Evolutionary conservation across 2,113 vertebrate genomes (phyloP).

Genomic region (Silurus glanis): DNA sequence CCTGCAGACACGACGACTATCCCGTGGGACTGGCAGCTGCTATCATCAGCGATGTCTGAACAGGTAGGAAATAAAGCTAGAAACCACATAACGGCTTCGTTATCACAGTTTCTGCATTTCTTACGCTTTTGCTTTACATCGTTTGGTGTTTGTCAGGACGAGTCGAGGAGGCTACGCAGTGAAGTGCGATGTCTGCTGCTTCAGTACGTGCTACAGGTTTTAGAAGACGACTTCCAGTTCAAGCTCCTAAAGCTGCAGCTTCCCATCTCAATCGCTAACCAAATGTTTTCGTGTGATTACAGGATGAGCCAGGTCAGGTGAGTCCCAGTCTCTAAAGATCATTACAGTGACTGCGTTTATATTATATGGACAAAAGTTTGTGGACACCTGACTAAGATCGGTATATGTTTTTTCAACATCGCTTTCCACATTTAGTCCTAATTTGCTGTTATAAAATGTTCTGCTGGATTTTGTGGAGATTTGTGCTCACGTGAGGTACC

Average conservation of each 20-base stretch:
- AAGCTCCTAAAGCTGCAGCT: constrained; percentile 66
- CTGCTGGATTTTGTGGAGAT: no score
- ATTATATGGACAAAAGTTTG: no score
- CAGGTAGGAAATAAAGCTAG: constrained; percentile 71
- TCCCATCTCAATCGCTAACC: constrained; percentile 79
- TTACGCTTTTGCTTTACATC: neutral
- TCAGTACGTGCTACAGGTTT: constrained; percentile 85
- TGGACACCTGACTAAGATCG: no score
- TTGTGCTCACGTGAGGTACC: no score
- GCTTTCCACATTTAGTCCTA: no score
- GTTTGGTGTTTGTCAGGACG: constrained; percentile 47
- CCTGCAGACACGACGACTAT: constrained; percentile 73
- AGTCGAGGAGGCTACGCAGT: constrained; percentile 30
- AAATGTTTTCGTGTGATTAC: constrained; percentile 80
- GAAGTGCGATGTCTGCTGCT: constrained; percentile 79
- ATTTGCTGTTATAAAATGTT: no score
- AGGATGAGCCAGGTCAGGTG: constrained; percentile 82
- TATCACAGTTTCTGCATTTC: no score
- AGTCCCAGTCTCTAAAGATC: constrained; percentile 10
- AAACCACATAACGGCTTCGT: neutral
- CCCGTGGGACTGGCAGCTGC: constrained; percentile 89
- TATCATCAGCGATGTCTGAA: constrained; percentile 76
- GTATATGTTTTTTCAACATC: no score
- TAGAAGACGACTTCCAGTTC: constrained; percentile 88
- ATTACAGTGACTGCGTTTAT: neutral